Conservation (phyloP, 2,888 invertebrate genomes). For the Parascotia fuliginaria region DNA sequence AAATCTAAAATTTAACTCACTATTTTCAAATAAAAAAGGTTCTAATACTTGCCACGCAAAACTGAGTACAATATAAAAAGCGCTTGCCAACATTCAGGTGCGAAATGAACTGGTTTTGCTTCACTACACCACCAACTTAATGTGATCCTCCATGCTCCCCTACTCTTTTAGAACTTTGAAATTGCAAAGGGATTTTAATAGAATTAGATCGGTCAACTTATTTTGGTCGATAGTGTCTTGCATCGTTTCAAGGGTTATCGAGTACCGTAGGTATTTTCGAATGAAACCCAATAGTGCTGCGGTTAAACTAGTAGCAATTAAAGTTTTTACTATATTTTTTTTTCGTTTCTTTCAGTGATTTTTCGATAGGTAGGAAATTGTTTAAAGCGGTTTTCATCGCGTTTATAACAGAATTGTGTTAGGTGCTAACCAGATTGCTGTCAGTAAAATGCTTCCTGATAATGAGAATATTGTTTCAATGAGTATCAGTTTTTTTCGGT, state of each 20-base stretch:
- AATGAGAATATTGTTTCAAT: too few species aligned
- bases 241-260: constrained; percentile 50
- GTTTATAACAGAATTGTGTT: not conserved
- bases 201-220: constrained; percentile 29
- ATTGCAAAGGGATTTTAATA: constrained; percentile 20
- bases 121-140: constrained; percentile 32
- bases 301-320: constrained; percentile 32
- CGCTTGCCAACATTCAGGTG: constrained; percentile 50
- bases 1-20: constrained; percentile 30
- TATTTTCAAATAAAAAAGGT: constrained; percentile 35
- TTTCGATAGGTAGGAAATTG: not conserved
- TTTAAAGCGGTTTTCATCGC: not conserved
- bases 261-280: constrained; percentile 43
- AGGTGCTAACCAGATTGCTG: not conserved
- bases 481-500: too few species aligned
- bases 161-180: constrained; percentile 15
- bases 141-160: constrained; percentile 23
- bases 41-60: constrained; percentile 49
- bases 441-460: not conserved
- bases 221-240: constrained; percentile 42
- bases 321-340: constrained; percentile 8
- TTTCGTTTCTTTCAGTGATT: constrained; percentile 17
- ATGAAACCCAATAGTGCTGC: constrained; percentile 37
- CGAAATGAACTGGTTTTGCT: constrained; percentile 53
- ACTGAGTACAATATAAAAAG: constrained; percentile 47